Evolutionary conservation across 2,113 vertebrate genomes (phyloP).

Genomic region (Centropristis striata): DNA sequence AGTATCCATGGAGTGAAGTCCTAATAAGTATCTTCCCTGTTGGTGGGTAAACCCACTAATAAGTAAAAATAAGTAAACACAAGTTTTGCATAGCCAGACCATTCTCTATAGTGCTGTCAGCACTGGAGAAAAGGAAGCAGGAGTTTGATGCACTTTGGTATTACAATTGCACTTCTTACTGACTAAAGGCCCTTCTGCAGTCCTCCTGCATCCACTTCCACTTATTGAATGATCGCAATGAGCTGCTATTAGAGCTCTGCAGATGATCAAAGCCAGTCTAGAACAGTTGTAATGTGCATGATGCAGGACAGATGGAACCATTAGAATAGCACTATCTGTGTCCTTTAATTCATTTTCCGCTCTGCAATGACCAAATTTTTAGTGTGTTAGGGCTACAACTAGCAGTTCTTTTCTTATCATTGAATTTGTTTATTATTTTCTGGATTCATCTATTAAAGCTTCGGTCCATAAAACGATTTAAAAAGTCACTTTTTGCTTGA

Average conservation of each 20-base stretch:
- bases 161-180: neutral
- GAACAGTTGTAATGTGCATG: neutral
- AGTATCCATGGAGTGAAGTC: neutral
- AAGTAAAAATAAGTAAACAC: too few species aligned
- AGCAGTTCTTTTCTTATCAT: neutral
- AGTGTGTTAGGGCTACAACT: neutral
- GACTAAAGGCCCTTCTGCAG: neutral
- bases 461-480: neutral
- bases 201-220: neutral
- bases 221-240: neutral
- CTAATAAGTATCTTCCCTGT: neutral
- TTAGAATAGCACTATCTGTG: too few species aligned
- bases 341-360: neutral
- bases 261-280: neutral
- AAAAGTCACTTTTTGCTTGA: neutral
- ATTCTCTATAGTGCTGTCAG: too few species aligned
- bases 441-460: neutral
- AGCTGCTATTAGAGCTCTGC: neutral
- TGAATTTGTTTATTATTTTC: neutral
- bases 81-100: too few species aligned
- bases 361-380: neutral
- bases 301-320: neutral
- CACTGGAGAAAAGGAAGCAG: neutral
- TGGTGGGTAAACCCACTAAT: neutral
- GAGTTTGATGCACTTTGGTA: neutral